Percentiles rank a stretch among this genome's conserved stretches.
These are phyloP conservation scores for Troglohyphantes excavatus DNA, from an alignment of 2,888 invertebrate species.

Conservation along the genomic window DNA sequence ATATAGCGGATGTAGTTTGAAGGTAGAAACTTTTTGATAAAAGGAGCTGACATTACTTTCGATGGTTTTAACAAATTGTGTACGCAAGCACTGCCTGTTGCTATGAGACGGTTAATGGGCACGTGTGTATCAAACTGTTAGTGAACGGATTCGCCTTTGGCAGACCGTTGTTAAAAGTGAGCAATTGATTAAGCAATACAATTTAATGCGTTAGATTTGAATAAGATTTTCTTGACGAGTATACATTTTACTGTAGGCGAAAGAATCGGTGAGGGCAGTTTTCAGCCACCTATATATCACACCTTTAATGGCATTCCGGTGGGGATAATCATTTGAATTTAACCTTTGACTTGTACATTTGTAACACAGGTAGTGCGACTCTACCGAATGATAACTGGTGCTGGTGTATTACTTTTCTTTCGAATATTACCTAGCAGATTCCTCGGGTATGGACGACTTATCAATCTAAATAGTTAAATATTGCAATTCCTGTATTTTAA, in stretches of 20 bases:
- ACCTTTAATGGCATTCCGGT: slow-evolving; percentile 17
- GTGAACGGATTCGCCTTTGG: slow-evolving; percentile 23
- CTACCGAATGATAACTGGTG: slow-evolving; percentile 24
- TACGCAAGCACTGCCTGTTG: slow-evolving; percentile 75
- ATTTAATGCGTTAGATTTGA: slow-evolving; percentile 58
- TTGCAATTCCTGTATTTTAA: background rate
- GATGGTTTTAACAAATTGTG: slow-evolving; percentile 78
- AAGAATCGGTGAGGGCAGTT: slow-evolving; percentile 30
- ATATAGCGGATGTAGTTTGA: slow-evolving; percentile 77
- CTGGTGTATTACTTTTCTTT: slow-evolving; percentile 8
- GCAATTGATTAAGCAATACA: slow-evolving; percentile 75
- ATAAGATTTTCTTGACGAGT: slow-evolving; percentile 50
- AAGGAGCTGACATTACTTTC: slow-evolving; percentile 76
- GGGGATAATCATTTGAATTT: slow-evolving; percentile 25
- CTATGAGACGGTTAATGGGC: slow-evolving; percentile 64
- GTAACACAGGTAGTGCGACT: slow-evolving; percentile 11
- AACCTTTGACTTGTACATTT: slow-evolving; percentile 25
- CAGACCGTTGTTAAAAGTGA: slow-evolving; percentile 59
- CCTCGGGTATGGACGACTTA: slow-evolving; percentile 3
- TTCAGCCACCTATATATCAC: slow-evolving; percentile 46
- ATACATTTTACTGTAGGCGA: slow-evolving; percentile 49
- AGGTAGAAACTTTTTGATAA: slow-evolving; percentile 76
- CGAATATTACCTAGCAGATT: background rate
- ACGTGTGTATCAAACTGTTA: slow-evolving; percentile 64
- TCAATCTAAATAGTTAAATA: background rate